These are phyloP conservation scores for Drosophila obscura DNA, from an alignment of 1,140 invertebrate genomes.

Conservation along the genomic window DNA sequence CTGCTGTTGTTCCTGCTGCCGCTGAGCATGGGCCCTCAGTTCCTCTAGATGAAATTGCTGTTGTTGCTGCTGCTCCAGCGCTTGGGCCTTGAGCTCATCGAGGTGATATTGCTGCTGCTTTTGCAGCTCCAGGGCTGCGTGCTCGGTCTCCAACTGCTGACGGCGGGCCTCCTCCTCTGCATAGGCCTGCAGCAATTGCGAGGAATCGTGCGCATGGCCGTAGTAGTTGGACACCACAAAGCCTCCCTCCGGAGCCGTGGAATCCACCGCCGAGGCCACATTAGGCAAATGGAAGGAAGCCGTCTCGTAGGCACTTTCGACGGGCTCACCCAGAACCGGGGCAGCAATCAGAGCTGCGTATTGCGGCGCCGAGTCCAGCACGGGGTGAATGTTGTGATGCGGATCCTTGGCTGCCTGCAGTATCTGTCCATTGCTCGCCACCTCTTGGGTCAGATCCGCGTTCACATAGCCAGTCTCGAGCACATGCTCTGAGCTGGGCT, in stretches of 20 bases:
- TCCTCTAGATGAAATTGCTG: conserved; percentile 58
- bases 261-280: conserved; percentile 39
- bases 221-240: conserved; percentile 82
- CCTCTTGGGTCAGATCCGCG: conserved; percentile 77
- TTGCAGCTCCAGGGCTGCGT: conserved; percentile 64
- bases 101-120: conserved; percentile 64
- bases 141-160: conserved; percentile 70
- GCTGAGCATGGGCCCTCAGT: conserved; percentile 51
- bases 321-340: conserved; percentile 57
- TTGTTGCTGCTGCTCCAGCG: conserved; percentile 55
- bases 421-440: conserved; percentile 82
- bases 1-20: conserved; percentile 53
- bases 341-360: conserved; percentile 77
- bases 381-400: conserved; percentile 74
- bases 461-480: conserved; percentile 72
- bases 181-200: conserved; percentile 67
- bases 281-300: conserved; percentile 71
- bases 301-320: conserved; percentile 53
- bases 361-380: conserved; percentile 68
- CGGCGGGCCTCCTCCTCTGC: conserved; percentile 72
- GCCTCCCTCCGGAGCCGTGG: conserved; percentile 61
- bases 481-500: conserved; percentile 65
- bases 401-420: conserved; percentile 80
- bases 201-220: conserved; percentile 67
- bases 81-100: conserved; percentile 48